Evolutionary conservation across 2,797 vertebrate genomes (phyloP).

Genomic region (Chelon auratus): DNA sequence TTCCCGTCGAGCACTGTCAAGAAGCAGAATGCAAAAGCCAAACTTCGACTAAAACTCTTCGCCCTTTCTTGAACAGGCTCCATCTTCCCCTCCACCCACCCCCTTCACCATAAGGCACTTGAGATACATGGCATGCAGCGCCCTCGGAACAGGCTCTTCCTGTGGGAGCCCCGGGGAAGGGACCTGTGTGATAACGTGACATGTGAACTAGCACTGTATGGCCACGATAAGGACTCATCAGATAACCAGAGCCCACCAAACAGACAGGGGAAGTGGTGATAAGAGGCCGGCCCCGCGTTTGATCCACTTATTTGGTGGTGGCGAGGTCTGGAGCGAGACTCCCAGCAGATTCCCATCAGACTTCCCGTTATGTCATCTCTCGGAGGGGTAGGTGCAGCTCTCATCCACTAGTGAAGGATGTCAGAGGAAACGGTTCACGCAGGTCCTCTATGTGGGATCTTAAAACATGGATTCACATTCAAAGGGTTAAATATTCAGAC

Average conservation of each 20-base stretch:
- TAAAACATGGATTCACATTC: too few species aligned
- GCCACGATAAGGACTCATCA: conserved; percentile 80
- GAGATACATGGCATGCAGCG: conserved; percentile 70
- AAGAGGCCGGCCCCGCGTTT: conserved; percentile 71
- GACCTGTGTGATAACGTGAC: conserved; percentile 78
- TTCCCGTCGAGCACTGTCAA: not conserved
- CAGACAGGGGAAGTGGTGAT: conserved; percentile 82
- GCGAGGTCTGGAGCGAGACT: conserved; percentile 63
- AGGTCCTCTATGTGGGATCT: conserved; percentile 5
- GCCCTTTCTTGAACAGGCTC: conserved; percentile 30
- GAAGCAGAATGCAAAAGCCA: not conserved
- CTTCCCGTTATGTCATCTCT: conserved; percentile 73
- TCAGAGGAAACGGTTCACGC: conserved; percentile 13
- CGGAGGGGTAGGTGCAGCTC: conserved; percentile 45
- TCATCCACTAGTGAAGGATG: conserved; percentile 35
- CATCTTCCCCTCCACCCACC: not conserved
- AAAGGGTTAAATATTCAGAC: not conserved
- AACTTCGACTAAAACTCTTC: not conserved
- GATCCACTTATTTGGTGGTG: conserved; percentile 77
- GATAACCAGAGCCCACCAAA: conserved; percentile 78
- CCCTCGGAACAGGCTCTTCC: conserved; percentile 76
- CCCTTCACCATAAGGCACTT: conserved; percentile 37
- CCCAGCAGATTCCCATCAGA: conserved; percentile 71
- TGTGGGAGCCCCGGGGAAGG: conserved; percentile 81
- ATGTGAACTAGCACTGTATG: conserved; percentile 81